These are phyloP conservation scores for Callyntrura sp. DNA, from an alignment of 2,888 invertebrate species.

Conservation along the genomic window DNA sequence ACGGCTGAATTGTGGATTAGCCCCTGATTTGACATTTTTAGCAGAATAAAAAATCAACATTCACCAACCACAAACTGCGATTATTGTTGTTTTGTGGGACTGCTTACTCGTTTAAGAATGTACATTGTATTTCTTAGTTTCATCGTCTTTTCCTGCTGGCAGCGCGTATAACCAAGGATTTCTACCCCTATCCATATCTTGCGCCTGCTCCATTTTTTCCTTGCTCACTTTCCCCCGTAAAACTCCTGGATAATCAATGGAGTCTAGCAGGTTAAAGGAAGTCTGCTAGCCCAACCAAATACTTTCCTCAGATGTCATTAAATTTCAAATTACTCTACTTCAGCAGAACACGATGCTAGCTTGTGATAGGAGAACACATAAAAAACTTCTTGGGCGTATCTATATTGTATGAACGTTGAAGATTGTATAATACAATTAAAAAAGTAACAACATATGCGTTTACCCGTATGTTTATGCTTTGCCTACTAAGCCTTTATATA, in stretches of 20 bases:
- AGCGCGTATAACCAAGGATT: background rate
- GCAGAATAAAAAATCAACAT: background rate
- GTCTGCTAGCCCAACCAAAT: conserved; percentile 41
- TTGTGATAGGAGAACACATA: conserved; percentile 44
- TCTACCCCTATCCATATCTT: conserved; percentile 1
- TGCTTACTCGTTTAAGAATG: background rate
- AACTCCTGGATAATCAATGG: conserved; percentile 7
- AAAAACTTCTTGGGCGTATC: conserved; percentile 66
- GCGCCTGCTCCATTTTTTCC: background rate
- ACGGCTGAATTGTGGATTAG: background rate
- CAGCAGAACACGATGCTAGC: conserved; percentile 45
- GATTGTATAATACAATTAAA: conserved; percentile 47
- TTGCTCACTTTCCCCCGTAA: conserved; percentile 31
- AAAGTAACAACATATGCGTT: background rate
- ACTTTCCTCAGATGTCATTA: conserved; percentile 64
- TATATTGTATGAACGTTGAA: conserved; percentile 23
- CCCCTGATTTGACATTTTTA: conserved; percentile 29
- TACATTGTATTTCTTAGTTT: background rate
- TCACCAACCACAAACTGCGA: background rate
- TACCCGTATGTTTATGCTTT: background rate
- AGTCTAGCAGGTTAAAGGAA: conserved; percentile 8
- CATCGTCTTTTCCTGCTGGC: background rate
- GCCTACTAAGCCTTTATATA: too few relatives aligned
- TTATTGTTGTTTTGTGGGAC: background rate
- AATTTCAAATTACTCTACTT: conserved; percentile 67